A percentile compares a stretch with the other conserved stretches of the same genome.
Conservation (phyloP, 2,888 invertebrate species). For the Mechanitis mazaeus region DNA sequence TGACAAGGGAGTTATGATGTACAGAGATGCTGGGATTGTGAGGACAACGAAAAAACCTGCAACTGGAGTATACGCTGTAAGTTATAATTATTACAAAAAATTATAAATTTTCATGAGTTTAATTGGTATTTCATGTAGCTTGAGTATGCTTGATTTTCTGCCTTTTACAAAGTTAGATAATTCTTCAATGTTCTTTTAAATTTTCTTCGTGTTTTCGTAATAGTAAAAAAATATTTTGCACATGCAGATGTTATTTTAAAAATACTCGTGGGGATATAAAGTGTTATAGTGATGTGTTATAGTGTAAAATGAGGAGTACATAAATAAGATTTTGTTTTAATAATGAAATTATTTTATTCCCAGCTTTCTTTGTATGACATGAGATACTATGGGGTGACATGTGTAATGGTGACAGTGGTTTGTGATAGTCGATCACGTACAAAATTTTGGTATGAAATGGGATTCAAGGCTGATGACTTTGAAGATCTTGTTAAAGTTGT, state of each 20-base stretch:
- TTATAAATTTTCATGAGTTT: too few relatives aligned
- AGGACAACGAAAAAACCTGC: slow-evolving; percentile 17
- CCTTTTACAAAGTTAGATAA: too few relatives aligned
- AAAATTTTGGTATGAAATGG: slow-evolving; percentile 23
- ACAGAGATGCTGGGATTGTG: slow-evolving; percentile 26
- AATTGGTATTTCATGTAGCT: too few relatives aligned
- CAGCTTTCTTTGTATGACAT: slow-evolving; percentile 29
- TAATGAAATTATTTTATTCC: slow-evolving; percentile 3
- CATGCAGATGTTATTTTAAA: too few relatives aligned
- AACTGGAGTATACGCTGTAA: slow-evolving; percentile 24
- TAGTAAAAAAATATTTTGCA: too few relatives aligned
- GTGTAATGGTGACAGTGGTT: slow-evolving; percentile 24
- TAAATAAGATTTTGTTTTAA: too few relatives aligned
- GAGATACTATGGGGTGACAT: slow-evolving; percentile 18
- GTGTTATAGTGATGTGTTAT: too few relatives aligned
- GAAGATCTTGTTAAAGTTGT: slow-evolving; percentile 17
- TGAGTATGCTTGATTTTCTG: too few relatives aligned
- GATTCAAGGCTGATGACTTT: slow-evolving; percentile 24
- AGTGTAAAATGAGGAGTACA: too few relatives aligned
- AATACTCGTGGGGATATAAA: too few relatives aligned
- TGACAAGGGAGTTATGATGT: slow-evolving; percentile 23
- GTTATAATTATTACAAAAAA: neutral
- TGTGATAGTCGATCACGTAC: slow-evolving; percentile 21
- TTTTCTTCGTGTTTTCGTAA: too few relatives aligned
- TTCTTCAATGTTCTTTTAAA: too few relatives aligned